These are phyloP conservation scores for Aphelocoma californica DNA, from an alignment of 2,797 vertebrate genomes.

Conservation along the genomic window DNA sequence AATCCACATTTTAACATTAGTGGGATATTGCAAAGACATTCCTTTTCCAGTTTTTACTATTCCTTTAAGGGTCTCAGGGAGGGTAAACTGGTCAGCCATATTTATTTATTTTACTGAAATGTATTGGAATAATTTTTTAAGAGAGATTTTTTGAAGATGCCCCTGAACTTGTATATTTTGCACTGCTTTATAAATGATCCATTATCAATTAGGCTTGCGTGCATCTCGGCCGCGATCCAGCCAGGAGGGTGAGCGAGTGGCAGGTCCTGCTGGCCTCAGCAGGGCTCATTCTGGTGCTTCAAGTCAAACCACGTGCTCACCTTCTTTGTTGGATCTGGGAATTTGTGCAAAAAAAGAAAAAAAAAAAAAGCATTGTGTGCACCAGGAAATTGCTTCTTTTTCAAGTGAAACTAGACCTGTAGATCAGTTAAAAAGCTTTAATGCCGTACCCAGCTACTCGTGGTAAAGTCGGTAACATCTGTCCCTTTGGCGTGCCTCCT, in stretches of 20 bases:
- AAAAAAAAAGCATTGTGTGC: slow-evolving; percentile 55
- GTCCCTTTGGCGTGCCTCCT: slow-evolving; percentile 70
- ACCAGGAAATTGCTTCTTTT: slow-evolving; percentile 73
- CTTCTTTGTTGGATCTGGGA: slow-evolving; percentile 18
- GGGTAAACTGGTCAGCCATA: slow-evolving; percentile 85
- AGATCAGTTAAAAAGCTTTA: slow-evolving; percentile 74
- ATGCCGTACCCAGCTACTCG: slow-evolving; percentile 71
- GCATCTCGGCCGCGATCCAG: slow-evolving; percentile 65
- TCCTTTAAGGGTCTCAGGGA: slow-evolving; percentile 85
- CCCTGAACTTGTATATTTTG: slow-evolving; percentile 78
- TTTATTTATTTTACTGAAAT: slow-evolving; percentile 82
- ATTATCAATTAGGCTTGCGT: slow-evolving; percentile 70
- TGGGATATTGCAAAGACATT: slow-evolving; percentile 83
- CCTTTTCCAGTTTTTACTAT: slow-evolving; percentile 83
- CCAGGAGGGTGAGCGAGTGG: neutral
- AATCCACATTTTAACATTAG: slow-evolving; percentile 79
- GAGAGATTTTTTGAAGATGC: slow-evolving; percentile 76
- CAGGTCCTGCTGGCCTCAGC: neutral
- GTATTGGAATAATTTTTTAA: slow-evolving; percentile 78
- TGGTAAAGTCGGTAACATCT: slow-evolving; percentile 65
- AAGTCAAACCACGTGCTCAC: neutral
- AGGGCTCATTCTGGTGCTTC: slow-evolving; percentile 50
- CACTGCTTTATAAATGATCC: slow-evolving; percentile 77
- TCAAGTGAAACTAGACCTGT: slow-evolving; percentile 72
- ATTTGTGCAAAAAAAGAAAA: slow-evolving; percentile 1